Evolutionary conservation across 1,140 invertebrate species (phyloP).

Genomic region (Megalonaias nervosa): DNA sequence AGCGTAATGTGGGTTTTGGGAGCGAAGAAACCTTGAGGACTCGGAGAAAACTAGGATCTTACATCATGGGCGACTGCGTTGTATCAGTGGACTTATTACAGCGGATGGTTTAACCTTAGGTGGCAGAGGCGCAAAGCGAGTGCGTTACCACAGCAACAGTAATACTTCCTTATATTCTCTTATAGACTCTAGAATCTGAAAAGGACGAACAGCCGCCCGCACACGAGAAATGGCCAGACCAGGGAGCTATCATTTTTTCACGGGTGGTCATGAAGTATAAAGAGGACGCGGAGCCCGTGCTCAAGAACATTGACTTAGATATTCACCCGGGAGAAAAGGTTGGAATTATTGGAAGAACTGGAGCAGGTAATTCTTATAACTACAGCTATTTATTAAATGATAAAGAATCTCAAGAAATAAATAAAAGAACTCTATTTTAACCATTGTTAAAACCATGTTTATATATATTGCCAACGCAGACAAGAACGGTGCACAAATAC

Average conservation of each 20-base stretch:
- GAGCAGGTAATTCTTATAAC: constrained; percentile 40
- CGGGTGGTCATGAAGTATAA: constrained; percentile 40
- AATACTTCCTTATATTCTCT: constrained; percentile 5
- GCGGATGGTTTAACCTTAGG: not conserved
- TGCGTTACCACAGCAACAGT: not conserved
- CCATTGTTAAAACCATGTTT: no score
- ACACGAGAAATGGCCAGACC: constrained; percentile 73
- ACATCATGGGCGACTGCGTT: no score
- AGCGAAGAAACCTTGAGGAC: no score
- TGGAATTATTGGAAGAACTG: constrained; percentile 62
- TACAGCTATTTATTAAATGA: not conserved
- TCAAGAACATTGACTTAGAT: constrained; percentile 35
- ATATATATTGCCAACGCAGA: no score
- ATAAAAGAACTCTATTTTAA: not conserved
- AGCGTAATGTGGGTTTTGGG: no score
- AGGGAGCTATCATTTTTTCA: constrained; percentile 64
- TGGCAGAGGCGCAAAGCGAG: not conserved
- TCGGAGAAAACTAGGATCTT: no score
- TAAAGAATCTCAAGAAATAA: not conserved
- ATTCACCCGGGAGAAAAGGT: constrained; percentile 74
- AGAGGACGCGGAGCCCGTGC: constrained; percentile 35
- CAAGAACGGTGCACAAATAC: no score
- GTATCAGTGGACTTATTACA: no score
- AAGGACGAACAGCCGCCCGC: constrained; percentile 25
- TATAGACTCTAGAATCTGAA: constrained; percentile 59